Base-by-base conservation (phyloP, 2,888 invertebrate species). In the Amiota minor region DNA sequence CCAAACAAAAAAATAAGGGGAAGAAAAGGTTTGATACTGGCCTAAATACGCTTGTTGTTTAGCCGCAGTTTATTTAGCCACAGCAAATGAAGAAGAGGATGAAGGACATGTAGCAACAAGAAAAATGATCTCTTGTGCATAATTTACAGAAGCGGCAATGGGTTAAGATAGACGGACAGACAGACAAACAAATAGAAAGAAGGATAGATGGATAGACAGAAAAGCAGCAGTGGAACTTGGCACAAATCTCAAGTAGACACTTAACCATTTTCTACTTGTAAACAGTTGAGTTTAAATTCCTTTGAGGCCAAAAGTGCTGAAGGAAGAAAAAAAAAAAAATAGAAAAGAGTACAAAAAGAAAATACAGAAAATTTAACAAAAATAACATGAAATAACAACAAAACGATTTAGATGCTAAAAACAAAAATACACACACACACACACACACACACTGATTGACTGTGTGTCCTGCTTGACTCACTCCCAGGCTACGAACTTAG, bases 81-180 rank as follows among this genome's bases (percentile, higher is more conserved):
- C 59, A 59, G 20, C 10, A n/a, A 50, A 35, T 35, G 35, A 35
- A 62, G 62, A 10, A 18, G n/a, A 11, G 45, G 45, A 62, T 62
- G 14, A 62, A 61, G 11, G 11, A 35, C 45, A 62, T 62, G 45
- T 1, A 45, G 14, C 9, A 77, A 53, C 53, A 79, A 85, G 83
- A 81, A 86, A 85, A 84, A 86, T 86, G 80, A 83, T 83, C 83
- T 83, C 81, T 79, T 80, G 83, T 84, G 83, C 83, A 83, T 86
- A 83, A 86, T 86, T 85, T 84, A 84, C 86, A 84, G 83, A 82
- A 77, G 81, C 84, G 82, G 80, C 76, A 35, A 35, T 8, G 35
- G 35, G 35, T 35, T 35, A 35, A 35, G 35, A 35, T 35, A 35
- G 6, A 35, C 6, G 35, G 35, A 35, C 35, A 35, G 35, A 75